Conservation (phyloP, 2,113 vertebrate genomes). For the Carettochelys insculpta region DNA sequence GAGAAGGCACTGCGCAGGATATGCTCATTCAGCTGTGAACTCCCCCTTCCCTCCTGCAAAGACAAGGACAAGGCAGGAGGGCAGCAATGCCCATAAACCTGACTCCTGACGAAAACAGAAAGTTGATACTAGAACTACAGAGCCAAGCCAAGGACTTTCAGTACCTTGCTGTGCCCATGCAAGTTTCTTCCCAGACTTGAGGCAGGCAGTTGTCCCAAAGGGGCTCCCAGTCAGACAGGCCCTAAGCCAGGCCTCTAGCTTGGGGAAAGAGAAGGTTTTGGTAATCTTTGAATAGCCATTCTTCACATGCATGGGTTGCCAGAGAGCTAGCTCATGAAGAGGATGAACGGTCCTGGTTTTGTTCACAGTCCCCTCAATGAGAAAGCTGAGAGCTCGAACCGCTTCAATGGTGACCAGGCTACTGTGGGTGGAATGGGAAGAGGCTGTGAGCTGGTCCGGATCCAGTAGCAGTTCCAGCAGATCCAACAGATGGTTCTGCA, state of each 20-base stretch:
- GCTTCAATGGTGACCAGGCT: constrained; percentile 84
- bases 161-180: constrained; percentile 94
- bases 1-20: not conserved
- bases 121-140: not conserved
- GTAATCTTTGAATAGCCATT: constrained; percentile 82
- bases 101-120: accelerated
- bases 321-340: constrained; percentile 85
- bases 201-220: constrained; percentile 87
- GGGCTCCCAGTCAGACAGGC: constrained; percentile 83
- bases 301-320: constrained; percentile 77
- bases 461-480: constrained; percentile 90
- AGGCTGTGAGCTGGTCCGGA: constrained; percentile 84
- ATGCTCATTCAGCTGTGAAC: not conserved
- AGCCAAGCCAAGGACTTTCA: not conserved
- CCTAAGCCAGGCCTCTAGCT: constrained; percentile 86
- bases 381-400: constrained; percentile 83
- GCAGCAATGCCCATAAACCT: not conserved
- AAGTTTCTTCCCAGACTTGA: constrained; percentile 89
- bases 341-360: constrained; percentile 73
- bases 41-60: not conserved
- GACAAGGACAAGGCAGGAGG: not conserved
- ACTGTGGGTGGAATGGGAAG: constrained; percentile 77
- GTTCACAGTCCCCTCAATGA: constrained; percentile 86
- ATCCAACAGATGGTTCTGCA: constrained; percentile 85
- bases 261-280: constrained; percentile 82